phyloP scores from a whole-genome alignment of 2,113 vertebrate species.

The Phoxinus phoxinus region DNA sequence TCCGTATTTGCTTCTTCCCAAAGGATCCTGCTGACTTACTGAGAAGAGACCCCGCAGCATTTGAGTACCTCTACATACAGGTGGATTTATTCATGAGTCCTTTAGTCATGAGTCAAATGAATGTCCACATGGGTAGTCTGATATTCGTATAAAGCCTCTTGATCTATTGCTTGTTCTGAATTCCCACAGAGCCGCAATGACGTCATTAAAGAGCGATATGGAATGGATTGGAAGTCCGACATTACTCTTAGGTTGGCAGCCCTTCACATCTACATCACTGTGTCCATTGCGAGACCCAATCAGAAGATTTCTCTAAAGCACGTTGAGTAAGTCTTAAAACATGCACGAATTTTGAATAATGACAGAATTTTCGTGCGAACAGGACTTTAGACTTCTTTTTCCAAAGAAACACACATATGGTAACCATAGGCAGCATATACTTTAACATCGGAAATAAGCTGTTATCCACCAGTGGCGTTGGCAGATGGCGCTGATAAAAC shows the following conservation, averaged over 20 bases:
- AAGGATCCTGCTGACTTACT: slow-evolving; percentile 95
- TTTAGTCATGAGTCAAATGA: not conserved
- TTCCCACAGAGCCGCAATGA: slow-evolving; percentile 91
- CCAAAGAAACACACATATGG: too few relatives aligned
- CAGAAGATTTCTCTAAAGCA: slow-evolving; percentile 98
- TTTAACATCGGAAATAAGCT: not conserved
- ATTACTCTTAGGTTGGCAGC: slow-evolving; percentile 90
- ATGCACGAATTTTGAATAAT: too few relatives aligned
- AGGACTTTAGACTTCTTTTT: too few relatives aligned
- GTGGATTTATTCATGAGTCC: slow-evolving; percentile 64
- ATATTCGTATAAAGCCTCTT: not conserved
- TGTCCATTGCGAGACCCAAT: slow-evolving; percentile 92
- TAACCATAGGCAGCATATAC: not conserved
- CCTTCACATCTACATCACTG: slow-evolving; percentile 97
- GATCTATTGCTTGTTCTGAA: not conserved
- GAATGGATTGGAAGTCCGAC: slow-evolving; percentile 92
- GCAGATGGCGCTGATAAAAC: not conserved
- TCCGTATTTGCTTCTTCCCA: slow-evolving; percentile 97
- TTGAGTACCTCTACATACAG: slow-evolving; percentile 98
- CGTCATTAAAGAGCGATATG: slow-evolving; percentile 94
- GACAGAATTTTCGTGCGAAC: too few relatives aligned
- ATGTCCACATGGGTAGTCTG: not conserved
- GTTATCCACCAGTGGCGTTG: not conserved
- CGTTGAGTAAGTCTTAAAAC: slow-evolving; percentile 87
- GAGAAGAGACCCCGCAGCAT: slow-evolving; percentile 91